phyloP scores from a whole-genome alignment of 1,140 invertebrate genomes.

The Nasonia longicornis region DNA sequence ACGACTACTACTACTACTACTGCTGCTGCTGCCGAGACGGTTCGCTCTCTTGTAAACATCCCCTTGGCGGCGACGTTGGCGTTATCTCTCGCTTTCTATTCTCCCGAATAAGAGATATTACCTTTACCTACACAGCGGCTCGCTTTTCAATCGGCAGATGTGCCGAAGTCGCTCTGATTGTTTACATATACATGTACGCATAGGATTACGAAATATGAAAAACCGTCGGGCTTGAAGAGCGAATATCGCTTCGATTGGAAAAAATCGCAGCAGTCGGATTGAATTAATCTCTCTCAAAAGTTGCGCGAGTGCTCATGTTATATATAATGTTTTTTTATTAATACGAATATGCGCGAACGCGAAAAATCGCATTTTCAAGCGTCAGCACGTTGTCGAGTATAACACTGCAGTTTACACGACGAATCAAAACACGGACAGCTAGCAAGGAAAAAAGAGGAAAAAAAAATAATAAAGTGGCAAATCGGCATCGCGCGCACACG shows the following conservation, averaged over 20 bases:
- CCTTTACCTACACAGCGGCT: conserved; percentile 44
- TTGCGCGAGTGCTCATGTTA: too few species aligned
- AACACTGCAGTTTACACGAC: neutral
- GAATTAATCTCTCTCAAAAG: neutral
- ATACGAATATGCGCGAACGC: neutral
- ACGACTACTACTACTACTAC: neutral
- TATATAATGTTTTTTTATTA: neutral
- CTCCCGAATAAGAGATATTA: conserved; percentile 57
- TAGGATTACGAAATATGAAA: neutral
- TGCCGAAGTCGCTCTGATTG: neutral
- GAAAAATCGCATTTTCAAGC: neutral
- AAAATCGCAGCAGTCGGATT: neutral
- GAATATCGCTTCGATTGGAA: neutral
- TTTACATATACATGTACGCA: neutral
- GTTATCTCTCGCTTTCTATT: conserved; percentile 52
- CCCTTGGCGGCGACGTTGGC: conserved; percentile 48
- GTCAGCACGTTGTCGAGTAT: too few species aligned
- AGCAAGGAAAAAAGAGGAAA: neutral
- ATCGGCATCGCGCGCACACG: neutral
- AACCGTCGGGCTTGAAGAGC: neutral
- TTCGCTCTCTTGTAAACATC: conserved; percentile 64
- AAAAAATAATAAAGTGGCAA: neutral
- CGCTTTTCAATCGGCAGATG: conserved; percentile 8
- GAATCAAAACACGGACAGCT: neutral
- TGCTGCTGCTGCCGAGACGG: neutral